Base-by-base conservation (phyloP, 2,888 invertebrate genomes). In the Arge pagana region DNA sequence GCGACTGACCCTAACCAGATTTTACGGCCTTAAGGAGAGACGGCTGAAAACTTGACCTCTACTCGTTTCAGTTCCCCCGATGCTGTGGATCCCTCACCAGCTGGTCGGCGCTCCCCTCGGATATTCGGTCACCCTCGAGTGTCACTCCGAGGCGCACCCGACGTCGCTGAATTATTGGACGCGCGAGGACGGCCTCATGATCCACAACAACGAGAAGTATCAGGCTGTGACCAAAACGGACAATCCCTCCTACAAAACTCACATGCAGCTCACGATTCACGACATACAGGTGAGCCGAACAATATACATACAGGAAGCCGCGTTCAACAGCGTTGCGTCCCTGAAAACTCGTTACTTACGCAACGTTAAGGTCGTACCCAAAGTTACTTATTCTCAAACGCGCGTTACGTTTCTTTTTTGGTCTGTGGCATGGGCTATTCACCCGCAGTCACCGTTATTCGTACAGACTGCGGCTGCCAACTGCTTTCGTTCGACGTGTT, bases 101-200 rank as follows among this genome's bases (percentile, higher is more conserved):
- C 80, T 93, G 59, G 92, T 94, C 28, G 92, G 93, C 21, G 90
- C 90, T 11, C 91, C 92, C 1, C 80, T 90, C 53, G 88, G 88
- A 57, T 90, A 88, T 75, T 88, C 89, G 64, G 88, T 93, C 7
- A 91, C 90, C 3, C 78, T 94, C 56, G 93, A 93, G 78, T 94
- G 94, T 72, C 88, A 89, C 72, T 91, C 93, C 4, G 94, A 94
- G 78, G 93, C 94, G 2, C 90, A 93, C 78, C 94, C 94, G 3
- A 89, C 89, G 23, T 93, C 94, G 11, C 82, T 94, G 53, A 93
- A 93, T 79, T 93, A 92, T 74, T 93, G 93, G 93, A 91, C 92
- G 0, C 80, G 89, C 54, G 91, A 90, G 71, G 90, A 89, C 66
- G 90, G 90, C 7, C 87, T 89, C 69, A 93, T 93, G 92, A 91